Evolutionary conservation across 2,113 vertebrate genomes (phyloP), one percentile per base, ranked within the genome.

Genomic region (Lota lota): DNA sequence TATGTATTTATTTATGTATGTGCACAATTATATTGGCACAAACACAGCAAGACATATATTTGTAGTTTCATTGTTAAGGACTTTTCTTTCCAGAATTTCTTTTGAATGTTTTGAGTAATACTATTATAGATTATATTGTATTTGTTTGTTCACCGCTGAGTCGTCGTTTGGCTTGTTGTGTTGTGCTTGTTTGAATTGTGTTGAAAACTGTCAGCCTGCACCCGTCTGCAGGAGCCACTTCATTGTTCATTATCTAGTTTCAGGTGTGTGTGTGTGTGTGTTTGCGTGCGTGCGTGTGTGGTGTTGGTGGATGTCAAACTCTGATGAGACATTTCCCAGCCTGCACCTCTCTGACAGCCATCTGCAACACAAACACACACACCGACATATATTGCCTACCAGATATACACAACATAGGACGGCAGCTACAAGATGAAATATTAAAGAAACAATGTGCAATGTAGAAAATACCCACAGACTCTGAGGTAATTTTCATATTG

Each of bases 211-310:
- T 82, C 81, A 80, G 67, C 76, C 67, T 68, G 72, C 28, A 33
- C 28, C 28, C 4, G 33, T 82, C 86, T 81, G 81, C 64, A 78
- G 70, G 86, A 86, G 74, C 80, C 70, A 68, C 73, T 86, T 88
- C 75, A 80, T 69, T 78, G 68, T 88, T 90, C 87, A 86, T 87
- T 87, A 86, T 85, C 76, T 67, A 67, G 40, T 80, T 79, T 79
- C 79, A 69, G 7, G 63, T 64, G 63, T 64, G 50, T 65, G 50
- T 70, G 6, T 47, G 64, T 60, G 58, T 60, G 58, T 22, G 61
- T 20, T 28, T 63, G 61, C 64, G 47, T 64, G 53, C 68, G 5
- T 40, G 64, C 60, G 20, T 64, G 57, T 61, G 62, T 72, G 64
- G n/a, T 4, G 28, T 22, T 66, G 70, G 18, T 36, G 57, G 77